phyloP scores from a whole-genome alignment of 2,113 vertebrate species.

The Platichthys flesus region DNA sequence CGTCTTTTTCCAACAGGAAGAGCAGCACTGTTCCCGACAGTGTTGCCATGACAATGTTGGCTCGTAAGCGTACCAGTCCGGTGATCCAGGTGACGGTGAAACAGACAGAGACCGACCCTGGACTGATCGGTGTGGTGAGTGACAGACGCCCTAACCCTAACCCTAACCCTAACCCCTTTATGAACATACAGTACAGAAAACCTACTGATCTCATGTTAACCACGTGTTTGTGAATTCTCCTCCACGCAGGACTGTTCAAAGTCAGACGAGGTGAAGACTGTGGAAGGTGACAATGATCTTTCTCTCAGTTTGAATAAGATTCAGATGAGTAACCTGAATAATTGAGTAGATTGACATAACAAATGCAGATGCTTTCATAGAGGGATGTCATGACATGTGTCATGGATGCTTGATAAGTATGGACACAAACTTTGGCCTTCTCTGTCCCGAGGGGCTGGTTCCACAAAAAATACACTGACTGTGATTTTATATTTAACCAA shows the following conservation, averaged over 20 bases:
- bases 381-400: background rate
- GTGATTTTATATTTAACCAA: background rate
- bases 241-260: constrained; percentile 77
- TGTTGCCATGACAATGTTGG: constrained; percentile 83
- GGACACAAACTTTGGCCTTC: too few species aligned
- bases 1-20: constrained; percentile 68
- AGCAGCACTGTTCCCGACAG: constrained; percentile 85
- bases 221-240: constrained; percentile 18
- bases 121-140: constrained; percentile 82
- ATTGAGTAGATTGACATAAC: background rate
- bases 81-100: constrained; percentile 85
- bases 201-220: background rate
- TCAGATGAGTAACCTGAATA: background rate
- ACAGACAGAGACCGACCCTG: constrained; percentile 83
- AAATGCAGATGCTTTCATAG: background rate
- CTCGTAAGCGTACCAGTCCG: constrained; percentile 79
- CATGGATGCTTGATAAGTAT: too few species aligned
- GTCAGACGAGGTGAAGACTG: constrained; percentile 74
- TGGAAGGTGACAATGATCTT: constrained; percentile 70
- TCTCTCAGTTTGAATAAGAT: constrained; percentile 12
- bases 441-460: too few species aligned
- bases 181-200: background rate
- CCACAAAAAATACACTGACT: too few species aligned
- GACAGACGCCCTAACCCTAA: background rate
- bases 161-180: too few species aligned